These are phyloP conservation scores for Sciurus carolinensis DNA, from an alignment of 2,797 vertebrate species.

Conservation along the genomic window DNA sequence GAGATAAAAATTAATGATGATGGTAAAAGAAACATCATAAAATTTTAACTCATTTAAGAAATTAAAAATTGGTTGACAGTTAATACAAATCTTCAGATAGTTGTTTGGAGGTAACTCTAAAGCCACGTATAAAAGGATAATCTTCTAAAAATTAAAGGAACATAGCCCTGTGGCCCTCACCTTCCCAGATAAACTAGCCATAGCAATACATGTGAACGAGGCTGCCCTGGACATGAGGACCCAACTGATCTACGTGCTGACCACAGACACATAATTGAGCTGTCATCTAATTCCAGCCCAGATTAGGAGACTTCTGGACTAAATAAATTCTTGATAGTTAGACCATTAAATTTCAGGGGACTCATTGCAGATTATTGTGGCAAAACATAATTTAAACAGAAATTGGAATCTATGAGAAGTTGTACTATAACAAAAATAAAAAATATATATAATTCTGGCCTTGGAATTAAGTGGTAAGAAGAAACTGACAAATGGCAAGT, in stretches of 20 bases:
- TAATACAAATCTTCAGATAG: neutral
- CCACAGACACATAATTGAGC: fast-evolving
- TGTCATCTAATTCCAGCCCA: neutral
- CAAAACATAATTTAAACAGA: neutral
- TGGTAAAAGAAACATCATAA: neutral
- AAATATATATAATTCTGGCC: neutral
- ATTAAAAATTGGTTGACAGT: neutral
- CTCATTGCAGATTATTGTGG: neutral
- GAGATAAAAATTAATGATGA: neutral
- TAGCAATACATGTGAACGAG: neutral
- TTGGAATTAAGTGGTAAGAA: neutral
- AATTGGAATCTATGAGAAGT: neutral
- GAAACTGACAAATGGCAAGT: neutral
- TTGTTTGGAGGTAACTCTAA: neutral
- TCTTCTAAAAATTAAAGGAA: neutral
- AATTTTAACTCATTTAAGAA: neutral
- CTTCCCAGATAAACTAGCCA: neutral
- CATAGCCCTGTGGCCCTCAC: neutral
- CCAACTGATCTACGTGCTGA: neutral
- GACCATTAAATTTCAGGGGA: neutral
- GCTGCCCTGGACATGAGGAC: neutral
- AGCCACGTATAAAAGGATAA: neutral
- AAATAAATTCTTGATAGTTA: neutral
- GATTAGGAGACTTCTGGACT: neutral
- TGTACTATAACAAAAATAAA: neutral